Base-by-base conservation (phyloP, 1,140 invertebrate genomes). In the Drosophila melanica region DNA sequence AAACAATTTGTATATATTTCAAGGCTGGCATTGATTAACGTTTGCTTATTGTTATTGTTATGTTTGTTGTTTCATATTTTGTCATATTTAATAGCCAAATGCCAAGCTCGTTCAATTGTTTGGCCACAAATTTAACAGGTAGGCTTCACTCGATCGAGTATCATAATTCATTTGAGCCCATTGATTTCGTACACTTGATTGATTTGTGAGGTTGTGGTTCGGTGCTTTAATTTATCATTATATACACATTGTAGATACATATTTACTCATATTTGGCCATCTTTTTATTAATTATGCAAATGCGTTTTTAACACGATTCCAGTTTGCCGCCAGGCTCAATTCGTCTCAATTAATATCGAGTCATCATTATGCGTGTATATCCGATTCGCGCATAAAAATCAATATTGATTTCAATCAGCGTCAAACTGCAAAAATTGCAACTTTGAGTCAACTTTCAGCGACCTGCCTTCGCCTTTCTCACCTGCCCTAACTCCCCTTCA, bases 381-480 rank as follows among this genome's bases (percentile, higher is more conserved):
- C 51, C 14, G 35, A 54, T 54, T 54, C 14, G 4, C 33, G 18
- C 30, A 47, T 41, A 60, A 77, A 78, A 86, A 86, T 81, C 81
- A 86, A 86, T 86, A 86, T 79, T 75, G 65, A 70, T 77, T 84
- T 84, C 73, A 69, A 66, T 82, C 81, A 55, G 66, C 75, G 79
- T 79, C 80, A 76, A 58, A 69, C 67, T 82, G 75, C 71, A 82
- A 68, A 62, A 82, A 55, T 58, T 75, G 77, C 73, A 80, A 70
- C 47, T 74, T 73, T 73, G 54, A 42, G 62, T 60, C 50, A 73
- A 66, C 48, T 72, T 67, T 64, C 7, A 20, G 48, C 14, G 27
- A 27, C 62, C 77, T 39, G 8, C 27, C 45, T 51, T 12, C 14
- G 2, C 4, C 14, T 6, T 7, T 39, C 35, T n/a, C n/a, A 27